phyloP scores from a whole-genome alignment of 2,113 vertebrate species.

The Poeciliopsis prolifica region DNA sequence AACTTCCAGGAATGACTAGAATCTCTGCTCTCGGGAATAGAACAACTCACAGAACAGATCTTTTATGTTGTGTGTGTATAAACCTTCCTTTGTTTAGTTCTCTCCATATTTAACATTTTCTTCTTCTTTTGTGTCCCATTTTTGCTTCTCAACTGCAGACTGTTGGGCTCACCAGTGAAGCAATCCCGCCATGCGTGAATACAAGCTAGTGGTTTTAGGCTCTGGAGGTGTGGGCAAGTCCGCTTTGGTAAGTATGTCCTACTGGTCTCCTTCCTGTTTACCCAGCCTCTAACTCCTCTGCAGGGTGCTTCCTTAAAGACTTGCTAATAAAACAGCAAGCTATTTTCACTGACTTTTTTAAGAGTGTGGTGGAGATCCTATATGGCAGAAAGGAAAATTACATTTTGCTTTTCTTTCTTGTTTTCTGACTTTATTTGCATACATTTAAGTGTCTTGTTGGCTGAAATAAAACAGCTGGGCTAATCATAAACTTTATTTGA shows the following conservation, averaged over 20 bases:
- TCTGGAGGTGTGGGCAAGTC: constrained; percentile 99
- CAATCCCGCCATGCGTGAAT: constrained; percentile 97
- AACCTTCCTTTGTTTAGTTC: neutral
- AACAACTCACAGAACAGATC: constrained; percentile 38
- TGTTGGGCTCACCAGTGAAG: constrained; percentile 83
- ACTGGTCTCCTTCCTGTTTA: constrained; percentile 21
- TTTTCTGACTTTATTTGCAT: neutral
- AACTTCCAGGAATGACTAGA: constrained; percentile 73
- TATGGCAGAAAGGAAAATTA: constrained; percentile 13
- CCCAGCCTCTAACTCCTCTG: constrained; percentile 16
- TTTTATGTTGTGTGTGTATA: constrained; percentile 22
- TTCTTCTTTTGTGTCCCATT: constrained; percentile 19
- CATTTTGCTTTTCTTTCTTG: neutral
- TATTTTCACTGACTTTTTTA: neutral
- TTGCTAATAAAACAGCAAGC: constrained; percentile 31
- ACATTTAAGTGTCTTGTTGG: neutral
- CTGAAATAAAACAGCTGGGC: neutral
- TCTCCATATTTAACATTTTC: neutral
- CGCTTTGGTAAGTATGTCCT: constrained; percentile 91
- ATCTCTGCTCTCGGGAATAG: constrained; percentile 53
- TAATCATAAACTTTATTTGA: neutral
- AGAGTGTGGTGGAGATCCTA: neutral
- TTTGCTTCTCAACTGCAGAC: constrained; percentile 76
- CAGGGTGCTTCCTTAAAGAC: constrained; percentile 17
- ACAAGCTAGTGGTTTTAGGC: constrained; percentile 99